Evolutionary conservation across 2,113 vertebrate genomes (phyloP).

Genomic region (Accipiter cooperii): DNA sequence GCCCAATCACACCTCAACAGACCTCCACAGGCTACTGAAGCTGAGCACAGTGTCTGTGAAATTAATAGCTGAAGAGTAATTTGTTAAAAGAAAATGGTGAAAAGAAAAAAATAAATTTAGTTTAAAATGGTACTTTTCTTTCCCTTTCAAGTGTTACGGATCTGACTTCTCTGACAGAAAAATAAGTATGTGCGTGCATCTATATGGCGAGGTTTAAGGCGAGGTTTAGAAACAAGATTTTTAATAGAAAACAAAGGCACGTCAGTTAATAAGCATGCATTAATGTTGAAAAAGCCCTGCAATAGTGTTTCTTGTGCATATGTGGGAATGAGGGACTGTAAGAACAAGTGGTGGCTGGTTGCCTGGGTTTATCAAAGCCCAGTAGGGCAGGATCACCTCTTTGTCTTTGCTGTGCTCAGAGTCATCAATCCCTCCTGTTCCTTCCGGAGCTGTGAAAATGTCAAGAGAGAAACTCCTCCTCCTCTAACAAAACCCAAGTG

Average conservation of each 20-base stretch:
- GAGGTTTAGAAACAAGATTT: constrained; percentile 54
- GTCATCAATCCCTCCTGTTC: constrained; percentile 64
- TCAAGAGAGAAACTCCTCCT: constrained; percentile 50
- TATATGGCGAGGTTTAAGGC: neutral
- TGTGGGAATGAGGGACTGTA: constrained; percentile 59
- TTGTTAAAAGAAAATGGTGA: constrained; percentile 31
- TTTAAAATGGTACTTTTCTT: constrained; percentile 48
- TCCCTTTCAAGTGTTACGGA: constrained; percentile 18
- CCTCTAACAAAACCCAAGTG: neutral
- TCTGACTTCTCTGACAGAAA: constrained; percentile 39
- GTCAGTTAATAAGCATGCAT: constrained; percentile 49
- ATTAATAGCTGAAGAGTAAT: constrained; percentile 8
- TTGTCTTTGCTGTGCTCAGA: constrained; percentile 54
- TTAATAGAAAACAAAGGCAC: constrained; percentile 51
- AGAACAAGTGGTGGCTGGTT: constrained; percentile 75
- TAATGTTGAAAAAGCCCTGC: constrained; percentile 14
- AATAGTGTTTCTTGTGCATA: constrained; percentile 41
- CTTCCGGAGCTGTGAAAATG: constrained; percentile 56
- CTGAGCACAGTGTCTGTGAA: constrained; percentile 17
- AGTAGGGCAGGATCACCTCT: constrained; percentile 68
- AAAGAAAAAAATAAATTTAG: constrained; percentile 26
- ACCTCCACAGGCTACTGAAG: constrained; percentile 34
- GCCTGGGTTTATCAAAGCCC: constrained; percentile 74
- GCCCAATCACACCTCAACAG: neutral
- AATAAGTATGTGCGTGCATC: neutral